phyloP scores from a whole-genome alignment of 1,140 invertebrate genomes.

The Phocides pigmalion region DNA sequence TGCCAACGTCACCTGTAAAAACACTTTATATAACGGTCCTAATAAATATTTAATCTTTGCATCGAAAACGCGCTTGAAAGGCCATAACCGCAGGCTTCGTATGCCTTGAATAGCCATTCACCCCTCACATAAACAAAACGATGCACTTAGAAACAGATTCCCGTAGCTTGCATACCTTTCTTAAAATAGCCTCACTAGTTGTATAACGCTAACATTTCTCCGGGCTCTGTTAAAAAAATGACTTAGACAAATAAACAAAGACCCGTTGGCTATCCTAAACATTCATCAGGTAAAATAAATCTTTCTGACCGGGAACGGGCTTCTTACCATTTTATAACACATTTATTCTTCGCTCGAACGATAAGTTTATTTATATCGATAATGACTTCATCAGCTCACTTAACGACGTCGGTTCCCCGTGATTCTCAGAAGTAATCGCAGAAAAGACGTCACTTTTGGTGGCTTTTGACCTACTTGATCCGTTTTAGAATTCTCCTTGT shows the following conservation, averaged over 20 bases:
- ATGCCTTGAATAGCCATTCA: constrained; percentile 63
- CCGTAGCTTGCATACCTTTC: constrained; percentile 59
- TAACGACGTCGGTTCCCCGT: constrained; percentile 26
- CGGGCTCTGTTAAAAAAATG: constrained; percentile 38
- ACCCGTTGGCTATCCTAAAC: constrained; percentile 37
- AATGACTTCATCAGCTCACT: constrained; percentile 33
- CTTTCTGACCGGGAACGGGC: constrained; percentile 29
- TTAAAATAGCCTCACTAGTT: constrained; percentile 63
- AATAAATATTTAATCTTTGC: constrained; percentile 19
- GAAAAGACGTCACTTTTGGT: constrained; percentile 18
- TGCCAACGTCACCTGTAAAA: too few relatives aligned
- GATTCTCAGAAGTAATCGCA: constrained; percentile 22
- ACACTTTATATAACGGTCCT: not conserved
- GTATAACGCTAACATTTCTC: constrained; percentile 39
- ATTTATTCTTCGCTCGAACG: constrained; percentile 15
- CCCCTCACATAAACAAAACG: constrained; percentile 72
- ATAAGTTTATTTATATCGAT: constrained; percentile 35
- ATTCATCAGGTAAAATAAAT: constrained; percentile 46
- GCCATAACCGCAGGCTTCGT: constrained; percentile 49
- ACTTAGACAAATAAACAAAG: constrained; percentile 36
- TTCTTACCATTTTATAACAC: constrained; percentile 27
- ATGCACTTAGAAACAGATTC: constrained; percentile 68
- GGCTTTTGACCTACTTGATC: constrained; percentile 32
- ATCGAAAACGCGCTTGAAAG: constrained; percentile 25
- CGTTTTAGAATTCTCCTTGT: not conserved